A percentile compares a stretch with the other conserved stretches of the same genome.
phyloP scores from a whole-genome alignment of 2,113 vertebrate genomes.

The Petrocephalus zakoni region DNA sequence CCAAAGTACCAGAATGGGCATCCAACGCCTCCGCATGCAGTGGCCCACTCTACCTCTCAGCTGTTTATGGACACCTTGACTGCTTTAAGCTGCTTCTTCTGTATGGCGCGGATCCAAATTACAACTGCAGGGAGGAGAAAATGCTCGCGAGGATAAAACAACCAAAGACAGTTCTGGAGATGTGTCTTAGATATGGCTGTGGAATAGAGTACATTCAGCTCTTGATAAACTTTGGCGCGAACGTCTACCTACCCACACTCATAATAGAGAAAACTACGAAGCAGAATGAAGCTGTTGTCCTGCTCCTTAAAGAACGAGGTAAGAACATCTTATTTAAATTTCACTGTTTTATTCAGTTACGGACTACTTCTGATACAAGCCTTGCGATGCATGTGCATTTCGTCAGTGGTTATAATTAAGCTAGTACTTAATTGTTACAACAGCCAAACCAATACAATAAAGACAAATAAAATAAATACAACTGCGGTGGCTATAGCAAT shows the following conservation, averaged over 20 bases:
- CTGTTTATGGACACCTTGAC: constrained; percentile 79
- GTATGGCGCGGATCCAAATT: constrained; percentile 70
- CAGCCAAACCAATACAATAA: neutral
- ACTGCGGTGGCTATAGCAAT: neutral
- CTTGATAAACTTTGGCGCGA: constrained; percentile 88
- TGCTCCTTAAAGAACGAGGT: constrained; percentile 84
- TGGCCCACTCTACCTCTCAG: constrained; percentile 84
- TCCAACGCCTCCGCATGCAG: constrained; percentile 67
- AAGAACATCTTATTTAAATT: neutral
- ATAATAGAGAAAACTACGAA: constrained; percentile 50
- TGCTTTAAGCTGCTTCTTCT: constrained; percentile 81
- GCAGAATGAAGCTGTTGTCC: constrained; percentile 65
- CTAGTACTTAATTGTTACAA: neutral
- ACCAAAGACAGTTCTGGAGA: constrained; percentile 67
- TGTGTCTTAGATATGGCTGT: constrained; percentile 66
- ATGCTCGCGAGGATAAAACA: constrained; percentile 55
- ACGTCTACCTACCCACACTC: constrained; percentile 76
- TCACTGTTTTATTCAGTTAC: neutral
- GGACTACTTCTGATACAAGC: neutral
- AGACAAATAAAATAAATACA: neutral
- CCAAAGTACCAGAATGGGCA: constrained; percentile 73
- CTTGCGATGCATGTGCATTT: neutral
- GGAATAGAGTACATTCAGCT: constrained; percentile 71
- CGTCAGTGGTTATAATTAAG: neutral
- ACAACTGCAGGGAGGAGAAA: constrained; percentile 58